Conservation (phyloP, 2,797 vertebrate species). For the Ataeniobius toweri region DNA sequence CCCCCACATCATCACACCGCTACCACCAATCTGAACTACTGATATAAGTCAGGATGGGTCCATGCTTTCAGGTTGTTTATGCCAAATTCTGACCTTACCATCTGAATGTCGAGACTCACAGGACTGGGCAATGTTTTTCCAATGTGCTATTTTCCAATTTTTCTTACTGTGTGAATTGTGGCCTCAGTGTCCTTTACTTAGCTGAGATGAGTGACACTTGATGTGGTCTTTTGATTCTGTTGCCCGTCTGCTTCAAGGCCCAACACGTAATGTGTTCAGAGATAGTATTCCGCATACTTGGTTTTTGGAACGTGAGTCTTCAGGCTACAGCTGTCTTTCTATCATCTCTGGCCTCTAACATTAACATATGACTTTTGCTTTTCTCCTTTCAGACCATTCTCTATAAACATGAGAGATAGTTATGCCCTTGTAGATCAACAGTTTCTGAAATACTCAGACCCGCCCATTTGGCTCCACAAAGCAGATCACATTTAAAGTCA, state of each 20-base stretch:
- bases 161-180: background rate
- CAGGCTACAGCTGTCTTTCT: too few species aligned
- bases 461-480: background rate
- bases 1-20: background rate
- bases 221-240: background rate
- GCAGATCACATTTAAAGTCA: background rate
- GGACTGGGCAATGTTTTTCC: background rate
- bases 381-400: too few species aligned
- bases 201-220: background rate
- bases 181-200: background rate
- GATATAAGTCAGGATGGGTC: background rate
- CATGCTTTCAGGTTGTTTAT: background rate
- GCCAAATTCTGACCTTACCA: background rate
- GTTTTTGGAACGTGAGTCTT: too few species aligned
- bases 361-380: too few species aligned
- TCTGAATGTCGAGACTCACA: background rate
- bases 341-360: too few species aligned
- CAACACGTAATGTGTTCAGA: too few species aligned
- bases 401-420: too few species aligned
- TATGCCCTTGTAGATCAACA: too few species aligned
- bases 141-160: background rate
- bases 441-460: background rate
- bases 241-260: background rate
- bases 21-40: background rate
- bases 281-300: too few species aligned